Evolutionary conservation across 2,888 invertebrate species (phyloP).

Genomic region (Volucella bombylans): DNA sequence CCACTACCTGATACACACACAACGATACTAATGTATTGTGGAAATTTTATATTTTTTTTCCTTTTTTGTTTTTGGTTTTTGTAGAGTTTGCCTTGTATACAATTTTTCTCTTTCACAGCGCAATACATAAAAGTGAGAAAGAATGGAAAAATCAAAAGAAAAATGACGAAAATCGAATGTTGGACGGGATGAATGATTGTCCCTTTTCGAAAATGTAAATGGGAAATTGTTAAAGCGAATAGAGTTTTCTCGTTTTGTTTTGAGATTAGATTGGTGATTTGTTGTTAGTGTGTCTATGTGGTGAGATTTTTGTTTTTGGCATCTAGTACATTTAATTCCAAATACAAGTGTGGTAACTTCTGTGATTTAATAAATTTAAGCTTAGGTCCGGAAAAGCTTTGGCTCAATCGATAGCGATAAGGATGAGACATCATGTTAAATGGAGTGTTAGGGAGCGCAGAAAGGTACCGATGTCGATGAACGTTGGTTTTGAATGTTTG

Average conservation of each 20-base stretch:
- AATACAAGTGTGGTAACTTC: too few species aligned
- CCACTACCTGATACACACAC: constrained; percentile 51
- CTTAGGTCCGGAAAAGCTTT: too few species aligned
- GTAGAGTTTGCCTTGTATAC: constrained; percentile 3
- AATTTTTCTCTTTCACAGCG: constrained; percentile 42
- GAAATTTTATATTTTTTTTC: constrained; percentile 21
- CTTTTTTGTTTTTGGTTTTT: constrained; percentile 8
- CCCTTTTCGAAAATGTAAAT: constrained; percentile 44
- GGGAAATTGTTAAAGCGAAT: constrained; percentile 35
- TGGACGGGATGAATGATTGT: constrained; percentile 38
- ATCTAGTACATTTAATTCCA: constrained; percentile 31
- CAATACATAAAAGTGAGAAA: constrained; percentile 26
- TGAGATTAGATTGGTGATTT: not conserved
- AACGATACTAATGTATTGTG: constrained; percentile 28
- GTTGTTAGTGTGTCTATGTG: not conserved
- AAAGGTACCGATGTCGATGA: too few species aligned
- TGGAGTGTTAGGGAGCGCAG: too few species aligned
- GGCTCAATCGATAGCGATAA: too few species aligned
- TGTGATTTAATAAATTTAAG: too few species aligned
- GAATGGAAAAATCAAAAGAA: constrained; percentile 51
- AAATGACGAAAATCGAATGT: constrained; percentile 56
- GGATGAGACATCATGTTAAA: too few species aligned
- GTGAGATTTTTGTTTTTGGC: too few species aligned
- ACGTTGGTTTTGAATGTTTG: too few species aligned
- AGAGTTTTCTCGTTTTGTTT: constrained; percentile 12